These are phyloP conservation scores for Nomada flava DNA, from an alignment of 2,888 invertebrate genomes.

Conservation along the genomic window DNA sequence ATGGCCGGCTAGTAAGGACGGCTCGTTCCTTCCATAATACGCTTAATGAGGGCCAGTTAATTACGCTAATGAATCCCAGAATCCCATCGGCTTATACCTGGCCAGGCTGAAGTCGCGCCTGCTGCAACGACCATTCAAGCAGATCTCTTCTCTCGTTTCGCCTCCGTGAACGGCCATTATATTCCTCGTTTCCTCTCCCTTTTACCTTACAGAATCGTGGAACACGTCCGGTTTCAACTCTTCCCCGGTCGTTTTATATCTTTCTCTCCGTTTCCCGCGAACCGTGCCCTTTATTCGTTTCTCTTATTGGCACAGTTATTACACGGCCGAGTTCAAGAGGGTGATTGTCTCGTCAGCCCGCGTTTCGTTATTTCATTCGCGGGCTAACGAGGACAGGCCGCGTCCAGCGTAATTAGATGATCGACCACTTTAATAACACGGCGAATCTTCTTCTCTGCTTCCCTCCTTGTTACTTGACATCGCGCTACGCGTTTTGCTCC, in stretches of 20 bases:
- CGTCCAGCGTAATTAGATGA: constrained; percentile 38
- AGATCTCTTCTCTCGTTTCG: constrained; percentile 40
- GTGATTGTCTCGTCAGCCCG: background rate
- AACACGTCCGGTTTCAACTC: constrained; percentile 15
- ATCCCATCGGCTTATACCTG: constrained; percentile 73
- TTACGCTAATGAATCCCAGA: constrained; percentile 80
- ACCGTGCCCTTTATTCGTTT: background rate
- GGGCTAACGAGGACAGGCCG: constrained; percentile 12
- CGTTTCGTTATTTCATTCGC: constrained; percentile 19
- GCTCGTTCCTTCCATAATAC: constrained; percentile 70
- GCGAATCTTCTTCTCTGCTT: constrained; percentile 24
- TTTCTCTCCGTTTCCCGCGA: background rate
- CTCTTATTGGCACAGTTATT: constrained; percentile 17
- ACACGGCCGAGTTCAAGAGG: constrained; percentile 11
- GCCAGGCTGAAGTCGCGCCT: constrained; percentile 38
- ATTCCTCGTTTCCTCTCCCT: constrained; percentile 1
- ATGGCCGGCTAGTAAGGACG: constrained; percentile 51
- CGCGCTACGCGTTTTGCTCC: constrained; percentile 41
- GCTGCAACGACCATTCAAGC: constrained; percentile 42
- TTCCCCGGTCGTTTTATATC: constrained; percentile 29
- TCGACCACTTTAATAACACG: constrained; percentile 50
- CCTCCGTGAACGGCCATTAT: constrained; percentile 37
- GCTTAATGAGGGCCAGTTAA: constrained; percentile 79
- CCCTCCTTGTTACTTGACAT: constrained; percentile 5
- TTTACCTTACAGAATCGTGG: background rate